Base-by-base conservation (phyloP, 2,888 invertebrate species). In the Pheosia tremula region DNA sequence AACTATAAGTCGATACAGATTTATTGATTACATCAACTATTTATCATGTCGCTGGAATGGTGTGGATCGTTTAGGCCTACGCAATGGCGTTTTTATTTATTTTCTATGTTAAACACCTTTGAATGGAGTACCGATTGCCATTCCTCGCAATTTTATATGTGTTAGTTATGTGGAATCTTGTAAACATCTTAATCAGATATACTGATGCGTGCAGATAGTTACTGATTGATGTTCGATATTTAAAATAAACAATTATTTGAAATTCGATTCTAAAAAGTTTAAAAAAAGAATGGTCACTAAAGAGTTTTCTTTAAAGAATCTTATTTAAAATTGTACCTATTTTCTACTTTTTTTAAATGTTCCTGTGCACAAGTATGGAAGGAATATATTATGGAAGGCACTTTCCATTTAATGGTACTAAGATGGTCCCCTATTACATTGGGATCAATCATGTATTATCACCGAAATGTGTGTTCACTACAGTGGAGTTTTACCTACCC, bases 101-200 rank as follows among this genome's bases (percentile, higher is more conserved):
- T 56, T 56, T 41, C 13, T 41, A 13, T 56, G 56, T 41, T 41
- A 56, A 47, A 56, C 11, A 56, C 56, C 13, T 37, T 41, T 39
- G 39, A 11, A 57, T 36, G 60, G 59, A 62, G 56, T 11, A 45
- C 38, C 58, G 13, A 67, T 61, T 57, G 60, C 61, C 56, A 37
- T 53, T 50, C 9, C 56, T 61, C 9, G 72, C 59, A 36, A 66
- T 69, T 74, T 65, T 67, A 73, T 47, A 47, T 66, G 65, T 49
- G 59, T 62, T 62, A 41, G 39, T 67, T 49, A 49, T 38, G 37
- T 55, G 3, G 24, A 63, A 60, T 59, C 41, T 49, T 55, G 39
- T 59, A 45, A 57, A 58, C 61, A 45, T 6, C 50, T 64, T 53
- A 47, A 64, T 62, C 9, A 39, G 54, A 56, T 56, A 8, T 41